These are phyloP conservation scores for Polypedilum pembai DNA, from an alignment of 1,140 invertebrate species.

Conservation along the genomic window DNA sequence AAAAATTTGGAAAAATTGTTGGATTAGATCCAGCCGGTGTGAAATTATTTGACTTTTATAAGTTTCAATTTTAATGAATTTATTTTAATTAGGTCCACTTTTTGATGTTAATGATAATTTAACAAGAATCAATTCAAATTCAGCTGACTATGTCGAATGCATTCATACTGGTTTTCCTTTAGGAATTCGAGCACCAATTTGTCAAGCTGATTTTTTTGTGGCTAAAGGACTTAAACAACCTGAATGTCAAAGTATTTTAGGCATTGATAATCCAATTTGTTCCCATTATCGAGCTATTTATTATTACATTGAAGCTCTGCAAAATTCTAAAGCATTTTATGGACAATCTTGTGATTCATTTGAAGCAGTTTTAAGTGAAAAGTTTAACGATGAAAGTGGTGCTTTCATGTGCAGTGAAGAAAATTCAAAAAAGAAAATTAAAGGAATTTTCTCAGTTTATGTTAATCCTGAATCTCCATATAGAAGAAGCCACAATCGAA, in stretches of 20 bases:
- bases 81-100: background rate
- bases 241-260: slow-evolving; percentile 47
- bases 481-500: background rate
- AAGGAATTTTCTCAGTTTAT: background rate
- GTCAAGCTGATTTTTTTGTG: slow-evolving; percentile 64
- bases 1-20: slow-evolving; percentile 43
- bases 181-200: slow-evolving; percentile 44
- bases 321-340: slow-evolving; percentile 29
- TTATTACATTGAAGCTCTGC: slow-evolving; percentile 51
- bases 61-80: no score
- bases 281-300: slow-evolving; percentile 51
- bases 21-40: slow-evolving; percentile 50
- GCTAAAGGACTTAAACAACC: slow-evolving; percentile 60
- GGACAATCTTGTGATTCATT: slow-evolving; percentile 31
- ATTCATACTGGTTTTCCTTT: slow-evolving; percentile 60
- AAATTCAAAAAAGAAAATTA: background rate
- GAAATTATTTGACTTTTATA: background rate
- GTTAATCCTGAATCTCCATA: background rate
- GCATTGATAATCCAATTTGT: slow-evolving; percentile 44
- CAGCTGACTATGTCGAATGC: slow-evolving; percentile 62
- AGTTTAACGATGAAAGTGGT: background rate
- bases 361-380: background rate
- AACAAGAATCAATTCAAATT: slow-evolving; percentile 53
- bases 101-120: background rate
- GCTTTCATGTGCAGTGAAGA: background rate